Evolutionary conservation across 2,797 vertebrate species (phyloP), one percentile per base, ranked within the genome.

Genomic region (Macrochelys suwanniensis): DNA sequence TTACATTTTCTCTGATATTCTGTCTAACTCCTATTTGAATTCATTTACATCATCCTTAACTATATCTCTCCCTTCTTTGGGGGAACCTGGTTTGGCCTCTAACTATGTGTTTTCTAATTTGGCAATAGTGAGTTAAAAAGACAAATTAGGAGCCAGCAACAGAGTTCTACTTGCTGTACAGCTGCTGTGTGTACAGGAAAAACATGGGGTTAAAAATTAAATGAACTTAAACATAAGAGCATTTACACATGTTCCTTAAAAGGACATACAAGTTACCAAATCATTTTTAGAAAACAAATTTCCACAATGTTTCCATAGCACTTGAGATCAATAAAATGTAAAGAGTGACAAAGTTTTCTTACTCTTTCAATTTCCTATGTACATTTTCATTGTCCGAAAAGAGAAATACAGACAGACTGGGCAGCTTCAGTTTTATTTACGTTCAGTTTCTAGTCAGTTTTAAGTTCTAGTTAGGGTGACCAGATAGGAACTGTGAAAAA

Each of bases 11-110:
- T 2, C 47, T 95, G 28, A 61, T 82, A 57, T 89, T 96, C 85
- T 85, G 77, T 93, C 88, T 80, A 82, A 90, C 54, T 92, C 53
- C n/a, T 87, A 11, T 11, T 16, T 54, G 88, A 45, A 94, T 65
- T 49, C 45, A 54, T 96, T 93, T 56, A 53, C 11, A n/a, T 87
- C 92, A 25, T n/a, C 71, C 47, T 80, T 8, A 84, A 0, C 92
- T 81, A 81, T 88, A 56, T 80, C 85, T 21, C 61, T 88, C 68
- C 61, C 76, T 28, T 23, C 65, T 74, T 80, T 83, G 59, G 12
- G 53, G 33, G 53, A 94, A 10, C 47, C 51, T 15, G 17, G 78
- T 88, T 74, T 74, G 23, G 8, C 21, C 21, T 42, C 68, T 74
- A 42, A 25, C 2, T 37, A 11, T 74, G 37, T 25, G 23, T 23